Base-by-base conservation (phyloP, 2,113 vertebrate genomes). In the Falcunculus frontatus region DNA sequence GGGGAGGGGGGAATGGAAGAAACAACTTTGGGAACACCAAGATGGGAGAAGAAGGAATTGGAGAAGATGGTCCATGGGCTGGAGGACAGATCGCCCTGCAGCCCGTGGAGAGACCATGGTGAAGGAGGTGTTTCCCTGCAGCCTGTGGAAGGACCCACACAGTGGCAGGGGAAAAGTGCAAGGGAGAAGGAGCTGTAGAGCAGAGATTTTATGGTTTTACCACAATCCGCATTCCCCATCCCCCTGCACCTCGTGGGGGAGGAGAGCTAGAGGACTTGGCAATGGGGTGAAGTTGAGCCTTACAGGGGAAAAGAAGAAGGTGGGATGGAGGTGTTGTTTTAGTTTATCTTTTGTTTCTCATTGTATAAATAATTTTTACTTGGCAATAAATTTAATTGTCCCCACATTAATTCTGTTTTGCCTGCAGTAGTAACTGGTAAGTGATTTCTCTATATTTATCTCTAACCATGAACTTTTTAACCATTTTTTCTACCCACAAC, bases 51-150 rank as follows among this genome's bases (percentile, higher is more conserved):
- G 13, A 86, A 68, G 17, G 16, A 76, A n/a, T 5, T 42, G 20
- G 16, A 68, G 39, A 23, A 30, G 21, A 21, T 29, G 5, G 3
- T 49, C 5, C 20, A 6, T 12, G 23, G 35, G 32, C 37, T 57
- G 32, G 29, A 67, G 29, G 30, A 50, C 26, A 49, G 32, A 16
- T 46, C 1, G 0, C 7, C 27, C 25, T 29, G n/a, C 32, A 72
- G 39, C 3, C 14, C 2, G 0, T 16, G n/a, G 35, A 35, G 12
- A 23, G 2, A 26, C 11, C 2, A 0, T 8, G 6, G 9, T 27
- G 32, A 13, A 64, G 25, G 11, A 49, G 4, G 1, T 25, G 16
- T 18, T 65, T 76, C 26, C 33, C 29, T 62, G n/a, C 16, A 67
- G 26, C 35, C 32, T 65, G 13, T 11, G 50, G 22, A 79, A 50